Conservation (phyloP, 2,888 invertebrate genomes). For the Isoperla grammatica region DNA sequence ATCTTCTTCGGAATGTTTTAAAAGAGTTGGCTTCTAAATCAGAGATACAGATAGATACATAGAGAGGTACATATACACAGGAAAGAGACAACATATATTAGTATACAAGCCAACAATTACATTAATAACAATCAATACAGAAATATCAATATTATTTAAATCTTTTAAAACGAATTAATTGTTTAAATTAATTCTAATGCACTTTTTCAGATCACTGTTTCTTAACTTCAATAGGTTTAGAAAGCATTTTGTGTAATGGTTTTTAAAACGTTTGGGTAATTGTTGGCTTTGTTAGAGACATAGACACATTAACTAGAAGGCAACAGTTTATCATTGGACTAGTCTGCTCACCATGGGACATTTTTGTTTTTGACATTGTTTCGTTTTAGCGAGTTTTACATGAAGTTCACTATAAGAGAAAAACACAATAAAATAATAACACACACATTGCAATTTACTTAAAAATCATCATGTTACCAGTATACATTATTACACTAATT, state of each 20-base stretch:
- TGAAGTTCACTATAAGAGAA: constrained; percentile 44
- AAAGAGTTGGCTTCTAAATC: constrained; percentile 6
- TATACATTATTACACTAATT: too few species aligned
- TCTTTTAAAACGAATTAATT: too few species aligned
- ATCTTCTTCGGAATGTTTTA: constrained; percentile 6
- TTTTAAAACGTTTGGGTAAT: background rate
- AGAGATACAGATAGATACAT: constrained; percentile 4
- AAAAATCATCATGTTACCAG: too few species aligned
- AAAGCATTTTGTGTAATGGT: too few species aligned
- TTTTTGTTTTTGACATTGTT: constrained; percentile 26
- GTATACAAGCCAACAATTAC: too few species aligned
- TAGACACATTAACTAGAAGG: constrained; percentile 20
- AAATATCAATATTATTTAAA: too few species aligned
- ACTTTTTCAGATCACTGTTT: too few species aligned
- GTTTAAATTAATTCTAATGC: too few species aligned
- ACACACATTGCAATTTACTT: constrained; percentile 33
- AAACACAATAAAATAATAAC: constrained; percentile 34
- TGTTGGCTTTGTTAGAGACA: constrained; percentile 10
- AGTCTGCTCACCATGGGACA: constrained; percentile 21
- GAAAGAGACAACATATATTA: constrained; percentile 6
- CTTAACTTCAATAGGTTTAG: too few species aligned
- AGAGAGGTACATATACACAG: constrained; percentile 10
- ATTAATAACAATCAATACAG: too few species aligned
- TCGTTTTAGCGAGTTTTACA: constrained; percentile 39
- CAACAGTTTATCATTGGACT: constrained; percentile 20